phyloP scores from a whole-genome alignment of 1,140 invertebrate species.

The Drosophila sp. region DNA sequence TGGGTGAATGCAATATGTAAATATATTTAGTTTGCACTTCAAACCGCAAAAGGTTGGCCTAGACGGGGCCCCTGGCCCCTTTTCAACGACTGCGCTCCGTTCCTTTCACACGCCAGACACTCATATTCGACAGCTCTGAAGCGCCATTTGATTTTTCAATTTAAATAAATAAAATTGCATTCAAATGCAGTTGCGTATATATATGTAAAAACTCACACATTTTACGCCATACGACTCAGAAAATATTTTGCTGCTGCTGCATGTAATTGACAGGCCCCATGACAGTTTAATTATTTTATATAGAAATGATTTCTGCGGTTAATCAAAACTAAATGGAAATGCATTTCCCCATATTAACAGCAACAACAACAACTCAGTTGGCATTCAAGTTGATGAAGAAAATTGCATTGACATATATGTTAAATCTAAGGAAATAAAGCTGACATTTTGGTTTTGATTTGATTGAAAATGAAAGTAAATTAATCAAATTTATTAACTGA shows the following conservation, averaged over 20 bases:
- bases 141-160: conserved; percentile 65
- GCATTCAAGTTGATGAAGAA: neutral
- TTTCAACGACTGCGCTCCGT: neutral
- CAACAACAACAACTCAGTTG: no score
- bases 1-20: conserved; percentile 1
- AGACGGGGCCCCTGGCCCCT: neutral
- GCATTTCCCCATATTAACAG: conserved; percentile 17
- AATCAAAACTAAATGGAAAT: conserved; percentile 37
- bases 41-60: conserved; percentile 29
- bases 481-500: neutral
- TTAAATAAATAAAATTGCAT: conserved; percentile 65
- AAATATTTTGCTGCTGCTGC: conserved; percentile 23
- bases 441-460: neutral
- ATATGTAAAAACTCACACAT: conserved; percentile 20
- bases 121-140: conserved; percentile 39
- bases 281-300: conserved; percentile 79
- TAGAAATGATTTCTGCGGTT: conserved; percentile 45
- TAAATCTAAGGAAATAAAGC: neutral
- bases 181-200: conserved; percentile 49
- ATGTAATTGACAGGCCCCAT: conserved; percentile 65
- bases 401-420: neutral
- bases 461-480: conserved; percentile 4
- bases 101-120: conserved; percentile 7
- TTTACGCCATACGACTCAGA: conserved; percentile 10
- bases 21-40: conserved; percentile 45